Conservation (phyloP, 2,113 vertebrate genomes). For the Pseudopodoces humilis region DNA sequence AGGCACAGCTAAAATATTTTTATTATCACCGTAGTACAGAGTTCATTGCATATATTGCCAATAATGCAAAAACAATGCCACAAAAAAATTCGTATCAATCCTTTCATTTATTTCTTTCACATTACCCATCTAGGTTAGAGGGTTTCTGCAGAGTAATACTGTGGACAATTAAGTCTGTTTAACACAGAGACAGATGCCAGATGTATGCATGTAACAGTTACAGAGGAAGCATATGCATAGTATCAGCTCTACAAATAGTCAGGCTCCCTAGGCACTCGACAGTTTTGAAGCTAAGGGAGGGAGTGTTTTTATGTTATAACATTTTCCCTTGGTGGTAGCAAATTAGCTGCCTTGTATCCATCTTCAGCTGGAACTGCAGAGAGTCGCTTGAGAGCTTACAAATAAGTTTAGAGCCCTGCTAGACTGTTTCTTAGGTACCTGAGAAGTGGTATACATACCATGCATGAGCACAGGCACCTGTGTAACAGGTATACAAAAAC, state of each 20-base stretch:
- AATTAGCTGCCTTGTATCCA: conserved; percentile 70
- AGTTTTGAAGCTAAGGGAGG: conserved; percentile 66
- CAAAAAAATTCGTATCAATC: neutral
- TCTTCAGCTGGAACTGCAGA: conserved; percentile 40
- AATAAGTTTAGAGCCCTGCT: conserved; percentile 45
- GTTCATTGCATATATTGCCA: neutral
- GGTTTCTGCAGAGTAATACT: neutral
- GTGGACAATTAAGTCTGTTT: conserved; percentile 59
- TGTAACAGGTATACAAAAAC: neutral
- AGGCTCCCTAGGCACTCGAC: conserved; percentile 31
- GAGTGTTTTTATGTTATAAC: conserved; percentile 71
- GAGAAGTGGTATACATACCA: neutral
- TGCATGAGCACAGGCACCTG: neutral
- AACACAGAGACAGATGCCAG: conserved; percentile 57
- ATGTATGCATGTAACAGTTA: conserved; percentile 43
- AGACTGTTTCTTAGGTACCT: conserved; percentile 9
- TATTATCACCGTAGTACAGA: neutral
- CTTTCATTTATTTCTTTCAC: neutral
- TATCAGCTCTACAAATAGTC: conserved; percentile 66
- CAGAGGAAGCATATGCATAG: conserved; percentile 56
- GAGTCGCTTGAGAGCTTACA: conserved; percentile 56
- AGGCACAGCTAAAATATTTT: conserved; percentile 37
- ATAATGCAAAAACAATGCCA: neutral
- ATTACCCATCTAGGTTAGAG: conserved; percentile 19
- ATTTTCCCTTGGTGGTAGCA: conserved; percentile 71